Evolutionary conservation across 2,797 vertebrate species (phyloP).

Genomic region (Chiroxiphia lanceolata): DNA sequence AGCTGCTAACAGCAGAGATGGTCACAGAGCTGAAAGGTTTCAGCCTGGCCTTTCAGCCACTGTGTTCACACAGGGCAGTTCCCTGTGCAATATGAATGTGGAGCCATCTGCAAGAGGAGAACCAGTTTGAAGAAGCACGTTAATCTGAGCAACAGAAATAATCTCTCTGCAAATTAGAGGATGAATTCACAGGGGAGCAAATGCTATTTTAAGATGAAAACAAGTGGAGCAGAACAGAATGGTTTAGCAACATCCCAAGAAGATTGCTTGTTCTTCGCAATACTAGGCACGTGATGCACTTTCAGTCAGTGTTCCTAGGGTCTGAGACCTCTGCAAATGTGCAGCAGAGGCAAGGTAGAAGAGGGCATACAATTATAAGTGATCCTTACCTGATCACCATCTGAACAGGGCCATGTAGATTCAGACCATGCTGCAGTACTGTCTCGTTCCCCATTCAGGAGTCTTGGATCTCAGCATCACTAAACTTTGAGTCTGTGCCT

Average conservation of each 20-base stretch:
- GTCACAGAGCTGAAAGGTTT: background rate
- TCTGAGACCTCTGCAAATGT: background rate
- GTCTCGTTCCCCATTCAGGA: background rate
- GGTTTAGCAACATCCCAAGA: background rate
- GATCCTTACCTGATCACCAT: background rate
- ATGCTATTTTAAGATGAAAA: background rate
- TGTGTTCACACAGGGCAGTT: background rate
- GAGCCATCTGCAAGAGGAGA: background rate
- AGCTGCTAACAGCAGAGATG: background rate
- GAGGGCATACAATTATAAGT: background rate
- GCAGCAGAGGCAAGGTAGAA: background rate
- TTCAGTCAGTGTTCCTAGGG: background rate
- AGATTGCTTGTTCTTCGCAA: background rate
- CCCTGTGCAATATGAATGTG: background rate
- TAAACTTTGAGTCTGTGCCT: background rate
- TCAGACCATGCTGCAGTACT: background rate
- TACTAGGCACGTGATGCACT: background rate
- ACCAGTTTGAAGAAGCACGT: background rate
- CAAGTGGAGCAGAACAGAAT: background rate
- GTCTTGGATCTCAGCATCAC: background rate
- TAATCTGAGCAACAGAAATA: background rate
- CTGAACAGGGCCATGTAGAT: background rate
- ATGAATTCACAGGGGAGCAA: background rate
- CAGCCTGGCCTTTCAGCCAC: background rate
- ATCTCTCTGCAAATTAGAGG: background rate